A percentile compares a stretch with the other conserved stretches of the same genome.
These are phyloP conservation scores for Pangasius macronema DNA, from an alignment of 2,797 vertebrate genomes.

Conservation along the genomic window DNA sequence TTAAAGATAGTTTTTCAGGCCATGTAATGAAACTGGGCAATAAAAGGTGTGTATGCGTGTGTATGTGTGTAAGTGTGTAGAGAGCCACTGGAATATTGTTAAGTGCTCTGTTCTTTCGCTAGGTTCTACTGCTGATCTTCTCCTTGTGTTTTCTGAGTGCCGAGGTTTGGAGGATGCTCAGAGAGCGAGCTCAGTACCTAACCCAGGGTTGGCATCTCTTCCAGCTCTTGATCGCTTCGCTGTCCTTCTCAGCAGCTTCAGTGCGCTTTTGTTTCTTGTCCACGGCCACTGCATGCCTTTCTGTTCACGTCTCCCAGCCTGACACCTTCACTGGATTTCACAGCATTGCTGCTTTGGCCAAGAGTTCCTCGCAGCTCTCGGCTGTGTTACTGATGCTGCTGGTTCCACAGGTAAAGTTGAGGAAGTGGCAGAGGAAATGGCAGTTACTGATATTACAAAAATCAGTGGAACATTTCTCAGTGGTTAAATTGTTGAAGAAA, in stretches of 20 bases:
- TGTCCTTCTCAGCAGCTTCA: slow-evolving; percentile 67
- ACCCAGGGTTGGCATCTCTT: slow-evolving; percentile 58
- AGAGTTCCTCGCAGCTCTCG: slow-evolving; percentile 67
- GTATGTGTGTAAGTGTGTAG: background rate
- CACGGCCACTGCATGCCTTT: slow-evolving; percentile 54
- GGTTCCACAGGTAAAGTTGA: slow-evolving; percentile 69
- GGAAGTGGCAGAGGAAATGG: background rate
- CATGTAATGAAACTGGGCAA: background rate
- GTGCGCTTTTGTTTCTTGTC: slow-evolving; percentile 70
- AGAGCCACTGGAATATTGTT: background rate
- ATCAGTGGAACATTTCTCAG: background rate
- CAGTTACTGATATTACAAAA: background rate
- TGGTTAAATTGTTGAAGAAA: background rate
- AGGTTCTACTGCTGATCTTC: slow-evolving; percentile 74
- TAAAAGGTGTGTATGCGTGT: background rate
- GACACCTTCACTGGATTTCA: slow-evolving; percentile 70
- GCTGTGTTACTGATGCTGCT: slow-evolving; percentile 74
- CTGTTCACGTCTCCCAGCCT: slow-evolving; percentile 55
- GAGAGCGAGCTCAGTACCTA: slow-evolving; percentile 58
- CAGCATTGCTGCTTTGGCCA: slow-evolving; percentile 63
- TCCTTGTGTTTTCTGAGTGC: slow-evolving; percentile 64
- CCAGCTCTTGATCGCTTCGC: slow-evolving; percentile 65
- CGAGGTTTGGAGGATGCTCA: slow-evolving; percentile 63
- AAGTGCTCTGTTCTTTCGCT: slow-evolving; percentile 6
- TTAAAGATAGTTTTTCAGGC: background rate